phyloP scores from a whole-genome alignment of 2,797 vertebrate genomes.

The Malurus leucopterus region DNA sequence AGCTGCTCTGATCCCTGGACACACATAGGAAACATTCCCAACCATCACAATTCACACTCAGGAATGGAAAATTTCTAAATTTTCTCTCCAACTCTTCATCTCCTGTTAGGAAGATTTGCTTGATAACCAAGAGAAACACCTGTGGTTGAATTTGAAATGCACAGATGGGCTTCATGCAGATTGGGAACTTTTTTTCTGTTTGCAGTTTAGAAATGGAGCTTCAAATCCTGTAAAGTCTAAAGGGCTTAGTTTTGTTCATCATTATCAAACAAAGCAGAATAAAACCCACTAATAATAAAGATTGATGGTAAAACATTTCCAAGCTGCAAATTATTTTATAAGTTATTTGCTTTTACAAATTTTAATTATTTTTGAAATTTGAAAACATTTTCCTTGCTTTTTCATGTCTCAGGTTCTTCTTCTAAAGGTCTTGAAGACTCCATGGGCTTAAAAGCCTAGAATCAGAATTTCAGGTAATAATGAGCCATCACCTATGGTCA shows the following conservation, averaged over 20 bases:
- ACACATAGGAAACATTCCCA: background rate
- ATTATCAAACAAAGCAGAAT: background rate
- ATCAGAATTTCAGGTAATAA: background rate
- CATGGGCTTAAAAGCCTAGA: background rate
- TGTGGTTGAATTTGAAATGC: background rate
- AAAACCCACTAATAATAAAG: background rate
- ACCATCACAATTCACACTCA: accelerated
- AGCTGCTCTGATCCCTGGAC: background rate
- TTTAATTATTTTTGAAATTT: background rate
- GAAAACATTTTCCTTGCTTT: background rate
- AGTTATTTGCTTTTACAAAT: background rate
- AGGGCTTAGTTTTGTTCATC: background rate
- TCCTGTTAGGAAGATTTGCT: background rate
- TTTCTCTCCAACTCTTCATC: background rate
- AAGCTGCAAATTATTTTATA: background rate
- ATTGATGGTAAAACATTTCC: background rate
- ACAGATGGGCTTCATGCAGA: background rate
- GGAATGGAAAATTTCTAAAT: background rate
- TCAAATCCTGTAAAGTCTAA: background rate
- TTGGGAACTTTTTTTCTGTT: background rate
- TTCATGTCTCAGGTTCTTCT: background rate
- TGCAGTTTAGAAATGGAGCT: background rate
- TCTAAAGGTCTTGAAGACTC: background rate
- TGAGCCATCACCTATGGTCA: background rate
- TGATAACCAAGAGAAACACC: background rate